A percentile compares a stretch with the other conserved stretches of the same genome.
Conservation (phyloP, 2,797 vertebrate genomes). For the Spea hammondii region DNA sequence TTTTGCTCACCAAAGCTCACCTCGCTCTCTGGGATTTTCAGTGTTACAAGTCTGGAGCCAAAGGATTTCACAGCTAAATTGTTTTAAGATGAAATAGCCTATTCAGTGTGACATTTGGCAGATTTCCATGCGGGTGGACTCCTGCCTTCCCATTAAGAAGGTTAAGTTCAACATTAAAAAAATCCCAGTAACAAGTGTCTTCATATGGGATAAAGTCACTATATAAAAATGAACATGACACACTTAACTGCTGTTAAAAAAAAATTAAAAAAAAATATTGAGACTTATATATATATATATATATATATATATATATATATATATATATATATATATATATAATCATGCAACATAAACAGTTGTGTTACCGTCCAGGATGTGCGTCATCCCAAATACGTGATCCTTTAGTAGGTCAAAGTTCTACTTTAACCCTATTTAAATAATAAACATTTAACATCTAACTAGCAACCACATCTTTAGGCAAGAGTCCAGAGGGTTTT, state of each 20-base stretch:
- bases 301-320: not conserved
- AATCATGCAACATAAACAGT: conserved; percentile 2
- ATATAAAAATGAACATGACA: not conserved
- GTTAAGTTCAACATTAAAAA: not conserved
- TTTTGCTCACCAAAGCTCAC: too few relatives aligned
- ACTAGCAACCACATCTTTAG: not conserved
- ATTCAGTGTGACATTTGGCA: not conserved
- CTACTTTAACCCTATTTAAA: conserved; percentile 6
- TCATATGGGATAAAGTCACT: not conserved
- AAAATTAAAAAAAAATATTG: too few relatives aligned
- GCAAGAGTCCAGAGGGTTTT: not conserved
- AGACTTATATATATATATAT: too few relatives aligned
- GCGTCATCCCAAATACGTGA: conserved; percentile 18
- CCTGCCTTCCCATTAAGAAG: not conserved
- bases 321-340: conserved; percentile 3
- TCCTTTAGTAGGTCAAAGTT: conserved; percentile 1
- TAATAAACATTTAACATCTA: not conserved
- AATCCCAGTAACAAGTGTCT: not conserved
- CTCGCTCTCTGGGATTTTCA: too few relatives aligned
- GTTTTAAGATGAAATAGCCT: too few relatives aligned
- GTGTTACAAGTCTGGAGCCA: too few relatives aligned
- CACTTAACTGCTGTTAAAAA: not conserved
- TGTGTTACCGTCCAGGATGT: conserved; percentile 7
- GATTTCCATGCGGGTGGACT: not conserved
- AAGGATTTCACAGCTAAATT: too few relatives aligned